These are phyloP conservation scores for Tachysurus vachellii DNA, from an alignment of 2,113 vertebrate species.

Conservation along the genomic window DNA sequence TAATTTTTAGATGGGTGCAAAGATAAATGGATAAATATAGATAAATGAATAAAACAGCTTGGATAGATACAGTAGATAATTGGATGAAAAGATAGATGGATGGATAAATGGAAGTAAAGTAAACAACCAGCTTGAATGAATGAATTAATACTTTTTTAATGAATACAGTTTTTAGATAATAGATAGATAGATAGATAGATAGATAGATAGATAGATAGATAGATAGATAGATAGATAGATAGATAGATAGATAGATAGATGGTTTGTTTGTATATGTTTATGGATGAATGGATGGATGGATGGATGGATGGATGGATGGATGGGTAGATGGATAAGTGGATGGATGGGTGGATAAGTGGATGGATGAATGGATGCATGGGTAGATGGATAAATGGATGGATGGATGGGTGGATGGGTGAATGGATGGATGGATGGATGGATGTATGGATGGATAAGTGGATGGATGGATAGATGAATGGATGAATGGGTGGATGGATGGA, in stretches of 20 bases:
- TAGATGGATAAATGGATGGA: background rate
- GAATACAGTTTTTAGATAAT: too few relatives aligned
- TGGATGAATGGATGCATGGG: too few relatives aligned
- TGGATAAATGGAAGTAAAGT: background rate
- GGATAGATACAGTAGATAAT: too few relatives aligned
- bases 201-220: background rate
- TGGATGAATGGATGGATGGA: too few relatives aligned
- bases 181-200: background rate
- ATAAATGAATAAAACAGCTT: background rate
- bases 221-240: background rate
- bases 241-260: too few relatives aligned
- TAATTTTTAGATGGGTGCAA: background rate
- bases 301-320: too few relatives aligned
- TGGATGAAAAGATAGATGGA: background rate
- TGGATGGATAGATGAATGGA: background rate
- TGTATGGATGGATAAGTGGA: background rate
- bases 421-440: background rate
- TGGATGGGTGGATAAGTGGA: too few relatives aligned
- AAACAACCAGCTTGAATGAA: background rate
- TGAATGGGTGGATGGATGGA: background rate
- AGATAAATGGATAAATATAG: background rate
- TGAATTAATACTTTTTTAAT: background rate
- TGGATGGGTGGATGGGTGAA: background rate
- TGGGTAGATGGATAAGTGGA: too few relatives aligned
- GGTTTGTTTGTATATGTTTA: too few relatives aligned